Percentiles rank a stretch among this genome's conserved stretches.
These are phyloP conservation scores for Machimus atricapillus DNA, from an alignment of 2,888 invertebrate genomes.

Conservation along the genomic window DNA sequence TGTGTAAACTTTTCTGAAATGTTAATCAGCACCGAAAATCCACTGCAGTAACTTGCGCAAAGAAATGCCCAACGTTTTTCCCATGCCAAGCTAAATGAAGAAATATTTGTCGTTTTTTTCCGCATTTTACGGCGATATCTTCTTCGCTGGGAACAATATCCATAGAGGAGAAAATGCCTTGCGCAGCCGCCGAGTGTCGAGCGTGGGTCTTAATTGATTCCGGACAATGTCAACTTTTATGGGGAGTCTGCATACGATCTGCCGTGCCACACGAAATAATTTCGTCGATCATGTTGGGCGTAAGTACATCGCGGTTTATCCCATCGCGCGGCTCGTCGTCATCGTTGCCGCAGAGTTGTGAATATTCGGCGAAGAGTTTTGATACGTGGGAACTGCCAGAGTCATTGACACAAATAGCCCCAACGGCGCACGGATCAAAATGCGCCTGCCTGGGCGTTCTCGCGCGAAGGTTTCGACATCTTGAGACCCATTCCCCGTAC, in stretches of 20 bases:
- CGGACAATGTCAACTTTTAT: slow-evolving; percentile 37
- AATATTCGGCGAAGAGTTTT: slow-evolving; percentile 31
- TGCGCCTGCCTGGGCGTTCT: neutral
- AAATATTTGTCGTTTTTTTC: neutral
- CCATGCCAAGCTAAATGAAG: neutral
- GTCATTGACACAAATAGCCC: slow-evolving; percentile 42
- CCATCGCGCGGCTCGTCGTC: slow-evolving; percentile 21
- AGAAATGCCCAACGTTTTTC: neutral
- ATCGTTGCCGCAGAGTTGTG: neutral
- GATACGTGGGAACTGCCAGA: slow-evolving; percentile 42
- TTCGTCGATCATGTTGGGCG: slow-evolving; percentile 35
- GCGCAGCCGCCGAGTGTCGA: neutral
- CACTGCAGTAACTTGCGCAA: neutral
- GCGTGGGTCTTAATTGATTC: slow-evolving; percentile 43
- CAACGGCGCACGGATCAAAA: slow-evolving; percentile 14
- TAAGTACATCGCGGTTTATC: slow-evolving; percentile 34
- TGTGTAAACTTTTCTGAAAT: neutral
- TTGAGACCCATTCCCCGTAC: neutral
- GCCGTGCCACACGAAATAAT: slow-evolving; percentile 27
- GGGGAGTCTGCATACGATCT: slow-evolving; percentile 27
- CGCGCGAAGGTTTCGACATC: neutral
- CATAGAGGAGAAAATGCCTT: neutral
- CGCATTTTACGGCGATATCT: neutral
- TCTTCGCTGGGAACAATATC: neutral
- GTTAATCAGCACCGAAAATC: neutral